A percentile compares a stretch with the other conserved stretches of the same genome.
Evolutionary conservation across 2,797 vertebrate genomes (phyloP).

Genomic region (Salmo trutta): DNA sequence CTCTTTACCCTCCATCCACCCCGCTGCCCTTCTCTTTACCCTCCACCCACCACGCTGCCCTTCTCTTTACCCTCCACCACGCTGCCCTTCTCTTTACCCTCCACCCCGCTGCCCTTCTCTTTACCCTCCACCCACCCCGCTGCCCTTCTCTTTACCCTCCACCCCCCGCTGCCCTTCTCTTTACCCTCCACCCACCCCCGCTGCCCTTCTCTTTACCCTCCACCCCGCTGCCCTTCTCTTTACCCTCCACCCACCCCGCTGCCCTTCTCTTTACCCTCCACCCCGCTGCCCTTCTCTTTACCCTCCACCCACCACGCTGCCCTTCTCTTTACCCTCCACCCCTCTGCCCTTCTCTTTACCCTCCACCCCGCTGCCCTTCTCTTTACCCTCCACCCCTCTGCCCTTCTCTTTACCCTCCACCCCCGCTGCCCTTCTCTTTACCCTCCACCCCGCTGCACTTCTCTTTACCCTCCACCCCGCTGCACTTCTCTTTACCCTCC

Average conservation of each 20-base stretch:
- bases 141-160: not conserved
- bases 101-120: slow-evolving; percentile 9
- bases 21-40: not conserved
- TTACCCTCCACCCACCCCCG: slow-evolving; percentile 15
- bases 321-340: slow-evolving; percentile 7
- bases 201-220: not conserved
- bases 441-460: slow-evolving; percentile 12
- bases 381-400: slow-evolving; percentile 7
- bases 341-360: not conserved
- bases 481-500: not conserved
- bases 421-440: not conserved
- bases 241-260: slow-evolving; percentile 17
- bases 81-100: not conserved
- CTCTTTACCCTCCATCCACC: slow-evolving; percentile 12
- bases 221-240: slow-evolving; percentile 7
- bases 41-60: slow-evolving; percentile 12
- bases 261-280: slow-evolving; percentile 5
- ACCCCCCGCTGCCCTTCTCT: slow-evolving; percentile 9
- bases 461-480: slow-evolving; percentile 7
- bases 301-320: slow-evolving; percentile 13
- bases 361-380: slow-evolving; percentile 13
- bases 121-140: slow-evolving; percentile 15
- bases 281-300: not conserved
- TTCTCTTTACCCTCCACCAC: slow-evolving; percentile 9
- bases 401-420: slow-evolving; percentile 6